Conservation (phyloP, 2,797 vertebrate species). For the Pseudopleuronectes americanus region DNA sequence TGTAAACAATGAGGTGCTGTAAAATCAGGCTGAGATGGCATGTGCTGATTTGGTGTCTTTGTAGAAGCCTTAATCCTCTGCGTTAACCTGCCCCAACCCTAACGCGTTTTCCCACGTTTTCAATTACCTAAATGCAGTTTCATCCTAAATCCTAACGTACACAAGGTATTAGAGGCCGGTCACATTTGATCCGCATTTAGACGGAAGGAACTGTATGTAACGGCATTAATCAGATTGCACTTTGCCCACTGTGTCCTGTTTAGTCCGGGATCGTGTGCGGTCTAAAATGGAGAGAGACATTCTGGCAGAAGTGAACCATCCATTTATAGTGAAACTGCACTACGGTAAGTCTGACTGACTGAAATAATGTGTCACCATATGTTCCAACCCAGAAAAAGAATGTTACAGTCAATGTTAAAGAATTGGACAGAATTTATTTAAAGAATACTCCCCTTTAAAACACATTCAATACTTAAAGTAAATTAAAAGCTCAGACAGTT, state of each 20-base stretch:
- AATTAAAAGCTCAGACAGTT: too few species aligned
- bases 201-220: slow-evolving; percentile 12
- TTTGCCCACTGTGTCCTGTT: neutral
- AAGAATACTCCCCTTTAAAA: too few species aligned
- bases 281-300: slow-evolving; percentile 99
- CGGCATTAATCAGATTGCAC: slow-evolving; percentile 7
- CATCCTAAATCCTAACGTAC: neutral
- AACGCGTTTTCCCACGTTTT: too few species aligned
- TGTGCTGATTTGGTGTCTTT: slow-evolving; percentile 57
- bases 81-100: too few species aligned
- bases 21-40: slow-evolving; percentile 56
- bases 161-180: slow-evolving; percentile 5
- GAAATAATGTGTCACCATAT: neutral
- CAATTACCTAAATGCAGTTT: slow-evolving; percentile 34
- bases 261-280: slow-evolving; percentile 94
- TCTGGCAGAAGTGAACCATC: slow-evolving; percentile 96
- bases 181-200: neutral
- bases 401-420: too few species aligned
- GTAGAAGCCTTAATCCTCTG: slow-evolving; percentile 66
- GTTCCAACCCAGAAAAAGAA: too few species aligned
- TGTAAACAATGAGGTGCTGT: slow-evolving; percentile 52
- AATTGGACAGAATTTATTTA: too few species aligned
- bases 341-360: slow-evolving; percentile 85
- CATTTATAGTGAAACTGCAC: slow-evolving; percentile 97
- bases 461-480: too few species aligned